Percentiles rank a stretch among this genome's conserved stretches.
These are phyloP conservation scores for Branchipolynoe longqiensis DNA, from an alignment of 2,888 invertebrate genomes.

Conservation along the genomic window DNA sequence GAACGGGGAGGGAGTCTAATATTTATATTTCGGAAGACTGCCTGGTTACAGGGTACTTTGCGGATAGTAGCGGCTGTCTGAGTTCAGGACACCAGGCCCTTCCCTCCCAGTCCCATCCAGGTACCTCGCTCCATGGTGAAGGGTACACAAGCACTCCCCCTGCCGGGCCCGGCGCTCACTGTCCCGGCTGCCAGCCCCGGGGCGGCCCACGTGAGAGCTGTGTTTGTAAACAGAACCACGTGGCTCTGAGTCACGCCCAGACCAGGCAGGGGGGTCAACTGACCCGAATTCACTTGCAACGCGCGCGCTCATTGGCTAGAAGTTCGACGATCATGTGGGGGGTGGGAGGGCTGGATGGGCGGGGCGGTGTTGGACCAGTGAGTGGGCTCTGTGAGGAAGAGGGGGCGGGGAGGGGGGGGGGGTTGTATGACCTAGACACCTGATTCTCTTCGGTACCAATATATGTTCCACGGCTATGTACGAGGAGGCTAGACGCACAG, in stretches of 20 bases:
- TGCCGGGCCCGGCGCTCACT: neutral
- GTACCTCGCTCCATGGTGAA: neutral
- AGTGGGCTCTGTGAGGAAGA: neutral
- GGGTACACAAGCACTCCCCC: neutral
- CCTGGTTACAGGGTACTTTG: too few species aligned
- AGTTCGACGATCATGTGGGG: neutral
- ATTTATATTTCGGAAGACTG: too few species aligned
- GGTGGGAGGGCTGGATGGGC: neutral
- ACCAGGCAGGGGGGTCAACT: conserved; percentile 42
- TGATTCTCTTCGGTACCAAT: too few species aligned
- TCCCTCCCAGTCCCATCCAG: neutral
- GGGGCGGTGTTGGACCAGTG: too few species aligned
- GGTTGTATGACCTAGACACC: too few species aligned
- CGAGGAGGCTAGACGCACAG: too few species aligned
- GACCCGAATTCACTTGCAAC: conserved; percentile 13
- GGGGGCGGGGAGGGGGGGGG: neutral
- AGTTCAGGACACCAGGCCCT: neutral
- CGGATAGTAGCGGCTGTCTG: too few species aligned
- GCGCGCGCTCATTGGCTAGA: conserved; percentile 21
- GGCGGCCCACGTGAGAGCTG: neutral
- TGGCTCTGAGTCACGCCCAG: conserved; percentile 41
- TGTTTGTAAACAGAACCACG: conserved; percentile 58
- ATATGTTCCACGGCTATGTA: too few species aligned
- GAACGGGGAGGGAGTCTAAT: too few species aligned
- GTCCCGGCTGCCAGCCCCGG: neutral